Evolutionary conservation across 2,797 vertebrate genomes (phyloP).

Genomic region (Anguilla obscura): DNA sequence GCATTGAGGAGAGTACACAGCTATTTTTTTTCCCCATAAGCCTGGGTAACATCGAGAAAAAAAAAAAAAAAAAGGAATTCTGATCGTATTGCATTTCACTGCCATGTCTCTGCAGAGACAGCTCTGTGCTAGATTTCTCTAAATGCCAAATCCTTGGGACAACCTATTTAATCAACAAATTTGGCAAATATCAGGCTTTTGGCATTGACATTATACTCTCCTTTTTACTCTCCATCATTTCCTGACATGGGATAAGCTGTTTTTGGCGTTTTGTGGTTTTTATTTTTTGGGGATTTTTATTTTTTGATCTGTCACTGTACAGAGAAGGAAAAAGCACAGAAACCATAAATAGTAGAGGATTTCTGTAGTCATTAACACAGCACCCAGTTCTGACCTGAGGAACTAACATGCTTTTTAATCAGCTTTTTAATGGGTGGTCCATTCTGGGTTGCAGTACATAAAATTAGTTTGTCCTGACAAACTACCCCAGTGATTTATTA

Average conservation of each 20-base stretch:
- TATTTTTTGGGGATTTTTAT: not conserved
- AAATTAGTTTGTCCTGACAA: no score
- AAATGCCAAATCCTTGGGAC: not conserved
- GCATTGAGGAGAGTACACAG: not conserved
- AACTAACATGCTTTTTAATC: no score
- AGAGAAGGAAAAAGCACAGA: not conserved
- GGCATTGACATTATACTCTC: not conserved
- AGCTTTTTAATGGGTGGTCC: no score
- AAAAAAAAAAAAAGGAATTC: not conserved
- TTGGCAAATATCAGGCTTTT: constrained; percentile 4
- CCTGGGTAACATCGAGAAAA: no score
- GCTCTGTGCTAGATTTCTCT: not conserved
- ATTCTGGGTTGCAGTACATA: no score
- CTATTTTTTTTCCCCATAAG: not conserved
- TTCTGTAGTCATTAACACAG: not conserved
- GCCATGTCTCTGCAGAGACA: not conserved
- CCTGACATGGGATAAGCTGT: not conserved
- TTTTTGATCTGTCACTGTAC: not conserved
- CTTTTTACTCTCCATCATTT: not conserved
- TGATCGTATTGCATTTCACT: not conserved
- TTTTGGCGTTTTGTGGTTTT: not conserved
- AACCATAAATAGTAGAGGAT: not conserved
- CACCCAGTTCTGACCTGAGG: no score
- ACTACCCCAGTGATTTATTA: no score
- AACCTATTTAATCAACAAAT: not conserved